Evolutionary conservation across 2,888 invertebrate species (phyloP).

Genomic region (Sesia bembeciformis): DNA sequence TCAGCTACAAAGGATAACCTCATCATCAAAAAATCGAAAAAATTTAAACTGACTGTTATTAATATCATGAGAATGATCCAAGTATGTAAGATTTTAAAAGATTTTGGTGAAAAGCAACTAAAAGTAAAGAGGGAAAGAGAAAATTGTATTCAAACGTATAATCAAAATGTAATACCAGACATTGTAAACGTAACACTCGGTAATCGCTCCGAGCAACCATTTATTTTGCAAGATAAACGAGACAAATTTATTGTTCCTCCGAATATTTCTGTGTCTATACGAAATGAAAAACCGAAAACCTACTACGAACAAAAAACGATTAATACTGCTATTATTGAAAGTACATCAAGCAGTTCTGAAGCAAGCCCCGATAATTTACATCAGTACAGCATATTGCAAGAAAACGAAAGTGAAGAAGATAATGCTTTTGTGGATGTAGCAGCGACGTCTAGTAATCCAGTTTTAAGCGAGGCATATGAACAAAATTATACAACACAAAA

Average conservation of each 20-base stretch:
- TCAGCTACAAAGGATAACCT: constrained; percentile 6
- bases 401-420: constrained; percentile 29
- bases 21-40: constrained; percentile 13
- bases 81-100: constrained; percentile 43
- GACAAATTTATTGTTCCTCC: constrained; percentile 55
- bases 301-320: constrained; percentile 4
- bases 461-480: constrained; percentile 36
- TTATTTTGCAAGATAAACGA: constrained; percentile 27
- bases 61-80: constrained; percentile 44
- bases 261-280: constrained; percentile 49
- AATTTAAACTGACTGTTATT: constrained; percentile 36
- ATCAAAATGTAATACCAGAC: background rate
- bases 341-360: background rate
- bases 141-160: background rate
- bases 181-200: background rate
- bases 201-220: constrained; percentile 9
- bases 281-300: constrained; percentile 35
- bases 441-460: constrained; percentile 43
- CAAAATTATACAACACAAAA: constrained; percentile 38
- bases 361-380: background rate
- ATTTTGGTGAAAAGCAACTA: constrained; percentile 6
- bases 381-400: constrained; percentile 11
- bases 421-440: constrained; percentile 18
- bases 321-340: background rate
- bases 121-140: background rate